phyloP scores from a whole-genome alignment of 2,888 invertebrate species.

The Diaperis boleti region DNA sequence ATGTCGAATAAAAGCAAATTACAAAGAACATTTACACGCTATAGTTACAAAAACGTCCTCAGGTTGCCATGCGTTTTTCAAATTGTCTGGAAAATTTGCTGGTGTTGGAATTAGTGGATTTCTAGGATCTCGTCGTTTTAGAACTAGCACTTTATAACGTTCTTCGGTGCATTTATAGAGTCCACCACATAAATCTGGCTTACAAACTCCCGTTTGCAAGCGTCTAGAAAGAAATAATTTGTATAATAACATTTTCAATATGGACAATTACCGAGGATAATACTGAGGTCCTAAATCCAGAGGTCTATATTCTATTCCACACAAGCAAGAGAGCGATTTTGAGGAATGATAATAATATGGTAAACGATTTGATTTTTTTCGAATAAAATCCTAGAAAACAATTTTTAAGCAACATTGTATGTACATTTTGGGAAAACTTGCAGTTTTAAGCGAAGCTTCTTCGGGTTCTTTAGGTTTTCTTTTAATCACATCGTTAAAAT shows the following conservation, averaged over 20 bases:
- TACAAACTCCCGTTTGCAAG: slow-evolving; percentile 59
- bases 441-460: neutral
- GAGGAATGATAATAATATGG: slow-evolving; percentile 34
- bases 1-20: slow-evolving; percentile 4
- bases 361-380: slow-evolving; percentile 14
- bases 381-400: neutral
- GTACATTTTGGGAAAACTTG: too few species aligned
- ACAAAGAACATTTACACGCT: slow-evolving; percentile 62
- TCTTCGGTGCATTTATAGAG: slow-evolving; percentile 56
- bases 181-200: slow-evolving; percentile 55
- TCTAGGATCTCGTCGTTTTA: slow-evolving; percentile 52
- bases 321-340: slow-evolving; percentile 50
- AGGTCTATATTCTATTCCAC: slow-evolving; percentile 52
- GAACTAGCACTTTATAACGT: slow-evolving; percentile 59
- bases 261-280: slow-evolving; percentile 59
- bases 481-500: slow-evolving; percentile 19
- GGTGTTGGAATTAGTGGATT: slow-evolving; percentile 45
- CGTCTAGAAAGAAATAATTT: slow-evolving; percentile 48
- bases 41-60: slow-evolving; percentile 60
- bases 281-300: slow-evolving; percentile 57
- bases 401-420: too few species aligned
- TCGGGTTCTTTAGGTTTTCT: slow-evolving; percentile 11
- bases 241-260: neutral
- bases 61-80: slow-evolving; percentile 60
- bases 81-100: slow-evolving; percentile 53